Evolutionary conservation across 1,140 invertebrate species (phyloP).

Genomic region (Potamilus streckersoni): DNA sequence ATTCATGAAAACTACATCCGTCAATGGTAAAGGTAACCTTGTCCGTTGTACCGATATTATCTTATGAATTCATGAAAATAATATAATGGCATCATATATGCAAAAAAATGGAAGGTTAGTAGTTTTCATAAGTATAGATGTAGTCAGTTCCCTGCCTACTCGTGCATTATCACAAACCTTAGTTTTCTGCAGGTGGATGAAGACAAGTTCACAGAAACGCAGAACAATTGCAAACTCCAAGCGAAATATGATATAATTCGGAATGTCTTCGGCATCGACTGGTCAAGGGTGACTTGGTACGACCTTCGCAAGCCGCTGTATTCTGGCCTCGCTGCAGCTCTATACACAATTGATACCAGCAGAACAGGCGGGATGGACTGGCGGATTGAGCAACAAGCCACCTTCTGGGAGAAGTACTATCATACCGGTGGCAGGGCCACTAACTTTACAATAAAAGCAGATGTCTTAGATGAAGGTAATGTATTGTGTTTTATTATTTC

Average conservation of each 20-base stretch:
- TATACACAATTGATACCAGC: slow-evolving; percentile 32
- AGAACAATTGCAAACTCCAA: slow-evolving; percentile 10
- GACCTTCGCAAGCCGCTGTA: slow-evolving; percentile 55
- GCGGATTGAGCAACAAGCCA: slow-evolving; percentile 38
- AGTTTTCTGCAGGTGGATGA: slow-evolving; percentile 32
- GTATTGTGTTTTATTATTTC: not conserved
- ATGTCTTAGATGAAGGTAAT: slow-evolving; percentile 40
- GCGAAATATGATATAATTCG: slow-evolving; percentile 36
- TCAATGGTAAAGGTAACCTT: too few relatives aligned
- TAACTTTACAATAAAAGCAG: slow-evolving; percentile 43
- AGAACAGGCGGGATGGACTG: slow-evolving; percentile 22
- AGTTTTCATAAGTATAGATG: too few relatives aligned
- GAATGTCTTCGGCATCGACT: slow-evolving; percentile 48
- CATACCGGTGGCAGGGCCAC: slow-evolving; percentile 32
- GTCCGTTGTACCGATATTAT: too few relatives aligned
- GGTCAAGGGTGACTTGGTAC: slow-evolving; percentile 44
- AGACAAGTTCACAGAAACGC: slow-evolving; percentile 28
- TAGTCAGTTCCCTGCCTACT: too few relatives aligned
- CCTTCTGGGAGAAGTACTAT: slow-evolving; percentile 31
- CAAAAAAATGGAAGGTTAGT: too few relatives aligned
- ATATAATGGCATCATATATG: too few relatives aligned
- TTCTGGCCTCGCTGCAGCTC: slow-evolving; percentile 54
- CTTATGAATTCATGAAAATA: too few relatives aligned
- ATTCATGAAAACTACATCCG: too few relatives aligned
- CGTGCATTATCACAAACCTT: too few relatives aligned